Conservation (phyloP, 2,888 invertebrate species). For the Noctua pronuba region DNA sequence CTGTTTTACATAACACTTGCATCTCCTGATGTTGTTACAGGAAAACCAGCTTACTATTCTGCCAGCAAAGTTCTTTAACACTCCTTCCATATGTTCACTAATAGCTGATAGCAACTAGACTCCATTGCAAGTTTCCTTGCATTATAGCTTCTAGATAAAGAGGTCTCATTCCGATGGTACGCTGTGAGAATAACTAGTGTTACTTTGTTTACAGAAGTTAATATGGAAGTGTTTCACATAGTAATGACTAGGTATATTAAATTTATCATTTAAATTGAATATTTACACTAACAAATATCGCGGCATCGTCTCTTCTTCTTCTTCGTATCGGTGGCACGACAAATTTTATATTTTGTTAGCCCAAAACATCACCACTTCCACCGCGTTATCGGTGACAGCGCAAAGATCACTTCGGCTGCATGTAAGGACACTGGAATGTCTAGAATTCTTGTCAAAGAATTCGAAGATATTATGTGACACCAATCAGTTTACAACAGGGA, state of each 20-base stretch:
- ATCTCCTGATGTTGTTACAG: neutral
- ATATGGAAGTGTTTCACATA: neutral
- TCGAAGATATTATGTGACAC: neutral
- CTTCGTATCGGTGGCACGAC: too few species aligned
- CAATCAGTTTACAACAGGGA: neutral
- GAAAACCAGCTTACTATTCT: conserved; percentile 42
- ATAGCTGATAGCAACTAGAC: conserved; percentile 45
- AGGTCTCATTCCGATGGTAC: conserved; percentile 49
- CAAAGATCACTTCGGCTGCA: too few species aligned
- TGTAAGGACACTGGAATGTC: neutral
- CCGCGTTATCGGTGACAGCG: too few species aligned
- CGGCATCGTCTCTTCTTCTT: too few species aligned
- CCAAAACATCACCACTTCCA: too few species aligned
- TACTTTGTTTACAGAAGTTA: conserved; percentile 28
- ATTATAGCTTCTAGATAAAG: conserved; percentile 49
- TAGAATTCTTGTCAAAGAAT: neutral
- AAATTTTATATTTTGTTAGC: too few species aligned
- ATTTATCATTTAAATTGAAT: neutral
- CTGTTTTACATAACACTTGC: neutral
- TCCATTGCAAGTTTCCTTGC: conserved; percentile 50
- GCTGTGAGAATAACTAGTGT: conserved; percentile 54
- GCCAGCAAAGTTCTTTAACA: conserved; percentile 38
- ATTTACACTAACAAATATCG: neutral
- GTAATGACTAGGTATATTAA: neutral
- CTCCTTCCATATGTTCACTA: conserved; percentile 27